phyloP scores from a whole-genome alignment of 2,888 invertebrate genomes.

The Ferdinandea cuprea region DNA sequence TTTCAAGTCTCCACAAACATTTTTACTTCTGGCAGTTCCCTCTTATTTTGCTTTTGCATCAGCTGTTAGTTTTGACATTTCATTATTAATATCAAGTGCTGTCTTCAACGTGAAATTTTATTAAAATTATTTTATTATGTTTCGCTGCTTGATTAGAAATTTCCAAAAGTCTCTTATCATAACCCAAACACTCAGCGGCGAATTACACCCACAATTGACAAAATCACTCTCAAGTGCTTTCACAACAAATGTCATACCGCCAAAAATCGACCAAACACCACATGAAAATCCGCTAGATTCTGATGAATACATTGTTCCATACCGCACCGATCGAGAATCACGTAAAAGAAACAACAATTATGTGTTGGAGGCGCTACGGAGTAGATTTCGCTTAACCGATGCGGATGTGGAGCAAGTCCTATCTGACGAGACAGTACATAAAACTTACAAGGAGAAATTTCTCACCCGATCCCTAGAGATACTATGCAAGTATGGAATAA shows the following conservation, averaged over 20 bases:
- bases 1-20: slow-evolving; percentile 7
- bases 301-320: slow-evolving; percentile 79
- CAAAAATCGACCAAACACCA: background rate
- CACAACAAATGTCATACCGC: slow-evolving; percentile 31
- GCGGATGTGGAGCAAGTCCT: slow-evolving; percentile 77
- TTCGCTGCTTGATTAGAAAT: slow-evolving; percentile 38
- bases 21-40: slow-evolving; percentile 3
- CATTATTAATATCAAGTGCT: no score
- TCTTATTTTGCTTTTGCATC: background rate
- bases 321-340: slow-evolving; percentile 76
- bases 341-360: slow-evolving; percentile 40
- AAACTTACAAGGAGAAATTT: slow-evolving; percentile 75
- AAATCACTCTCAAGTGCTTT: slow-evolving; percentile 21
- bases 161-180: slow-evolving; percentile 55
- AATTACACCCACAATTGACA: background rate
- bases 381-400: slow-evolving; percentile 76
- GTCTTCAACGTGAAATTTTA: no score
- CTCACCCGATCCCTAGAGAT: slow-evolving; percentile 75
- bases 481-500: slow-evolving; percentile 77
- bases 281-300: slow-evolving; percentile 69
- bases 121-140: background rate
- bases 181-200: background rate
- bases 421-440: slow-evolving; percentile 77
- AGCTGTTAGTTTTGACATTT: slow-evolving; percentile 36
- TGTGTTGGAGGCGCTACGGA: slow-evolving; percentile 75